Conservation (phyloP, 2,888 invertebrate genomes). For the Alentia gelatinosa region DNA sequence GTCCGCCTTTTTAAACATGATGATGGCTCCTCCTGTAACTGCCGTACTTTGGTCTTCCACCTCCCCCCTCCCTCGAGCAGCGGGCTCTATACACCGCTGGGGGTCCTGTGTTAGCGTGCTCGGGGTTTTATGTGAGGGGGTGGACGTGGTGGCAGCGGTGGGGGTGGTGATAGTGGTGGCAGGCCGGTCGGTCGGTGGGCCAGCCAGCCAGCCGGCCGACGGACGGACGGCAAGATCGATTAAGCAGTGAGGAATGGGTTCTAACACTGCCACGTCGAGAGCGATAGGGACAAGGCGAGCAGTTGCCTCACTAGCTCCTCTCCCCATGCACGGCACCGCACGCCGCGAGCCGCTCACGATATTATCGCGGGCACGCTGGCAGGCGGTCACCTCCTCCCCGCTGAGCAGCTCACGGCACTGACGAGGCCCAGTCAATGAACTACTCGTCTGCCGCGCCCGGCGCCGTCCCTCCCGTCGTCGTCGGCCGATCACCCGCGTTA, state of each 20-base stretch:
- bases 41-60: not conserved
- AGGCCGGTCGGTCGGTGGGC: not conserved
- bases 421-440: conserved; percentile 39
- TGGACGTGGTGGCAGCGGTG: not conserved
- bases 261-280: not conserved
- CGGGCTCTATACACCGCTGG: not conserved
- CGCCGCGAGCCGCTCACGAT: not conserved
- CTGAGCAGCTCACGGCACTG: not conserved
- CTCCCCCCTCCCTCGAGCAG: not conserved
- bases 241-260: not conserved
- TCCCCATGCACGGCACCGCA: not conserved
- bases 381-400: not conserved
- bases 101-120: not conserved
- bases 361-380: not conserved
- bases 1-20: not conserved
- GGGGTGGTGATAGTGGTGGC: not conserved
- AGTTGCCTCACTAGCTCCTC: not conserved
- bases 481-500: not conserved
- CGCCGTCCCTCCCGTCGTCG: not conserved
- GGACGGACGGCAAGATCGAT: not conserved
- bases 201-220: not conserved
- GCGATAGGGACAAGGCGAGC: conserved; percentile 1
- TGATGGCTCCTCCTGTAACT: not conserved
- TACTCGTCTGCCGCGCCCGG: not conserved
- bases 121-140: not conserved